A percentile compares a stretch with the other conserved stretches of the same genome.
phyloP scores from a whole-genome alignment of 1,140 invertebrate species.

The Ladona fulva region DNA sequence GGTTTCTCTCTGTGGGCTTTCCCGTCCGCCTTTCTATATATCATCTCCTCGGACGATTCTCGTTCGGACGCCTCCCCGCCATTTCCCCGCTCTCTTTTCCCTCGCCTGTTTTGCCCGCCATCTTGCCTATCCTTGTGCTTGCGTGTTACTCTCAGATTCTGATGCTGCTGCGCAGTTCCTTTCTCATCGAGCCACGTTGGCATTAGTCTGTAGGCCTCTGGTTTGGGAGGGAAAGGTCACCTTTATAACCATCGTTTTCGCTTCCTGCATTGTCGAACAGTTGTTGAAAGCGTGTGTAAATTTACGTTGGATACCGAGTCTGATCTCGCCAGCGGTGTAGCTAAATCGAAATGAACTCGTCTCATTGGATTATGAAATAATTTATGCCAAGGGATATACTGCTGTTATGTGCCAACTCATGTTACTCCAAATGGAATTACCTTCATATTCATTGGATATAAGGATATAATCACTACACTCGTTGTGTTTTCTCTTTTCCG shows the following conservation, averaged over 20 bases:
- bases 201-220: background rate
- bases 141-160: background rate
- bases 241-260: background rate
- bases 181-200: background rate
- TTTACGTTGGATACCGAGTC: no score
- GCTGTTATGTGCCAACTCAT: no score
- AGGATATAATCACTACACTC: no score
- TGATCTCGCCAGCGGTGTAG: no score
- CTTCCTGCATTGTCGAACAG: background rate
- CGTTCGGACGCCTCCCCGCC: background rate
- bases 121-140: background rate
- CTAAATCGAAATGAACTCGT: no score
- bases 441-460: no score
- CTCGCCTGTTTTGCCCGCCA: background rate
- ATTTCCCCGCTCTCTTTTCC: background rate
- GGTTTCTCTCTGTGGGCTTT: background rate
- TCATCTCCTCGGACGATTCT: background rate
- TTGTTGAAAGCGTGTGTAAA: background rate
- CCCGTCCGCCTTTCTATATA: background rate
- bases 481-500: no score
- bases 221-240: background rate
- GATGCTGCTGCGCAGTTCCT: conserved; percentile 1
- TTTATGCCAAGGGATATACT: no score
- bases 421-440: no score
- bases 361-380: no score